Evolutionary conservation across 2,113 vertebrate genomes (phyloP), one percentile per base, ranked within the genome.

Genomic region (Xyliphius kryptos): DNA sequence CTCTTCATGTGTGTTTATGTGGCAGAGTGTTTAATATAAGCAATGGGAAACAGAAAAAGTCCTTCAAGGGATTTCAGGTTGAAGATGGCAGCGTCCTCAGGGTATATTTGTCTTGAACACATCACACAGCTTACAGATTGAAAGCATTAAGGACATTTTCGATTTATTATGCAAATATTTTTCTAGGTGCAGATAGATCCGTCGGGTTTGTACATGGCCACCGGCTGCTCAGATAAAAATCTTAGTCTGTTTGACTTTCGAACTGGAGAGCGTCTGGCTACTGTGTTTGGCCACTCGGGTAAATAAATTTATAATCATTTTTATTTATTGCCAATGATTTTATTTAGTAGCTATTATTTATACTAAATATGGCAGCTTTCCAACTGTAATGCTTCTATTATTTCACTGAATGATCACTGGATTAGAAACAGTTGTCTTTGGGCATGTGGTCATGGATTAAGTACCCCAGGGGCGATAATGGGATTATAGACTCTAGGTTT

Each of bases 231-330:
- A 0, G 88, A 97, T 76, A 99, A 99, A 82, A 98, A 90, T 77
- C 90, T 99, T 74, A 92, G 88, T 79, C 90, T 99, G 80, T 94
- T 95, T 47, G 94, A 99, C 79, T 94, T 98, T 80, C 89, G 79
- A 77, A 91, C 91, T 1, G 96, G 96, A 56, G 94, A 96, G 63
- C 96, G 92, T 60, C 89, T 97, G 22, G 94, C 94, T 63, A 91
- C 90, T 6, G 91, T 96, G 92, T 95, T 91, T 50, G 95, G 96
- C 41, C 95, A 98, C 76, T 95, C 96, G 56, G 96, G 96, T 98
- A 81, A 79, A n/a, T 5, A n/a, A n/a, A n/a, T n/a, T n/a, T n/a
- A n/a, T n/a, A n/a, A n/a, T n/a, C n/a, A n/a, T n/a, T n/a, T n/a
- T n/a, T n/a, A n/a, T n/a, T n/a, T n/a, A n/a, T n/a, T n/a, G n/a